These are phyloP conservation scores for Diorhabda sublineata DNA, from an alignment of 1,140 invertebrate genomes.

Conservation along the genomic window DNA sequence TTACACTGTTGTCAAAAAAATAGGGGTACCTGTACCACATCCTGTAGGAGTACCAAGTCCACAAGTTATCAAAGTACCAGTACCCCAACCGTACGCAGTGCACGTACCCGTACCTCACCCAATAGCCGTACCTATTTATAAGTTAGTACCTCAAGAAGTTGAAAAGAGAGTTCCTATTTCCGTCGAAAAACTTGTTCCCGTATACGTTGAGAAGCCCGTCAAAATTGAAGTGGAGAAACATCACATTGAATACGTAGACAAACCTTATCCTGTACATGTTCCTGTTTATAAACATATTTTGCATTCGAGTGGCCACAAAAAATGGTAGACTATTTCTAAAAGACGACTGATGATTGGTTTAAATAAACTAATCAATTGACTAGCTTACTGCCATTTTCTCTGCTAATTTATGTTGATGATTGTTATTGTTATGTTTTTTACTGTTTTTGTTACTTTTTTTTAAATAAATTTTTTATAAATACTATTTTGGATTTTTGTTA, in stretches of 20 bases:
- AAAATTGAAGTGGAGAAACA: constrained; percentile 73
- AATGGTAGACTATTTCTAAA: constrained; percentile 6
- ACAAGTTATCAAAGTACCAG: constrained; percentile 67
- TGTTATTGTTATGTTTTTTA: not conserved
- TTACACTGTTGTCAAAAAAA: constrained; percentile 68
- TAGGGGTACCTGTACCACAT: constrained; percentile 68
- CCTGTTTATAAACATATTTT: constrained; percentile 76
- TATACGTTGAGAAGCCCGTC: constrained; percentile 71
- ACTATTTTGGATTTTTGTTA: too few relatives aligned
- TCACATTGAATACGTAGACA: constrained; percentile 65
- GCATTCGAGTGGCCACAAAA: constrained; percentile 37
- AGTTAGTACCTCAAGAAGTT: constrained; percentile 59
- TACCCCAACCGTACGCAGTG: constrained; percentile 70
- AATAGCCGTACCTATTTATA: constrained; percentile 69
- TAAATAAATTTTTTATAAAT: not conserved
- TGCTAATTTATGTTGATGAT: not conserved
- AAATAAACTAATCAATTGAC: too few relatives aligned
- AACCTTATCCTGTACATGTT: constrained; percentile 73
- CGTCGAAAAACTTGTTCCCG: constrained; percentile 70
- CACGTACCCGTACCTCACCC: constrained; percentile 67
- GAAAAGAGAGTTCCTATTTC: constrained; percentile 71
- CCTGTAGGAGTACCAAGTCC: constrained; percentile 67
- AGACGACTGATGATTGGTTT: not conserved
- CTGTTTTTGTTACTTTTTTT: not conserved
- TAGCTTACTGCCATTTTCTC: too few relatives aligned